Percentiles rank a stretch among this genome's conserved stretches.
Conservation (phyloP, 2,888 invertebrate genomes). For the Caenorhabditis angaria region DNA sequence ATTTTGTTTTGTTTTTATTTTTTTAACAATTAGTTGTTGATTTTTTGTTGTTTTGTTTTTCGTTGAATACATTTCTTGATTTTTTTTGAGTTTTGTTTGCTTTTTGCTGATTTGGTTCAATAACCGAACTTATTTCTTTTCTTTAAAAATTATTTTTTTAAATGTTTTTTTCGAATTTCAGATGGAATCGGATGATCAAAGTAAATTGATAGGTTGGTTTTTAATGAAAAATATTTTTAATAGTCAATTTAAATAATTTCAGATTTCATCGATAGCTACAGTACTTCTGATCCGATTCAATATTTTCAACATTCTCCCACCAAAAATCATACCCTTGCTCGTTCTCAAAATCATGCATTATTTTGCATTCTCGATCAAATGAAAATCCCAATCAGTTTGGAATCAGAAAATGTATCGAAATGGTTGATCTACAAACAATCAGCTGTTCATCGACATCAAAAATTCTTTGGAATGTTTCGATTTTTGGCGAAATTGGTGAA, state of each 20-base stretch:
- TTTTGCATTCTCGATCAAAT: constrained; percentile 31
- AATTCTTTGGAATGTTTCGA: constrained; percentile 32
- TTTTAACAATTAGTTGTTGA: neutral
- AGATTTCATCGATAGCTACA: neutral
- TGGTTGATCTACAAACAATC: constrained; percentile 38
- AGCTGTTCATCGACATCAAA: constrained; percentile 35
- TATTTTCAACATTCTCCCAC: neutral
- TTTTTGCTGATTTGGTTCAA: no score
- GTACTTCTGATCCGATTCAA: neutral
- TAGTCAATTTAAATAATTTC: neutral
- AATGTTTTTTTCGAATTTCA: no score
- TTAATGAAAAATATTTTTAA: neutral
- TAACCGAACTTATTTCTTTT: no score
- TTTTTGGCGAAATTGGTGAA: constrained; percentile 15
- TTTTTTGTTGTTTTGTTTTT: constrained; percentile 9
- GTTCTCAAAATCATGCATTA: constrained; percentile 14
- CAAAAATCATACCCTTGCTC: neutral
- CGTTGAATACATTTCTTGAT: neutral
- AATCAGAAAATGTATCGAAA: constrained; percentile 19
- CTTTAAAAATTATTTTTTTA: no score
- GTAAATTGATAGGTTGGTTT: no score
- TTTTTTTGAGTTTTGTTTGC: neutral
- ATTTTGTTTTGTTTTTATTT: constrained; percentile 11
- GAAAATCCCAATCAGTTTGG: constrained; percentile 21
- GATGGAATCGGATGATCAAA: no score